Evolutionary conservation across 1,140 invertebrate species (phyloP).

Genomic region (Eciton burchellii): DNA sequence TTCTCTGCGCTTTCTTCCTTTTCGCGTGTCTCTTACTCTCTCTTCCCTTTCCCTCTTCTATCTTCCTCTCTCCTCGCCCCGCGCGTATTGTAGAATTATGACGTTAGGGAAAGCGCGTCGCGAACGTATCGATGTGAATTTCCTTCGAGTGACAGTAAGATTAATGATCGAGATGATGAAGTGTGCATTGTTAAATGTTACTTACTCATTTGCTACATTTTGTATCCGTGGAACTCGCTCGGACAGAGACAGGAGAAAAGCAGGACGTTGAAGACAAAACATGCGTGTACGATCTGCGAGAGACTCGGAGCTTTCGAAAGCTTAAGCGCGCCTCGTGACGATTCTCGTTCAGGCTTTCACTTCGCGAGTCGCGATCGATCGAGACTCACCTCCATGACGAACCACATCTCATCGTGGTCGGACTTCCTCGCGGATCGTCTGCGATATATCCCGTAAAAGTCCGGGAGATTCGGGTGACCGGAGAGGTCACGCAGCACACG

Average conservation of each 20-base stretch:
- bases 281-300: no score
- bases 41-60: background rate
- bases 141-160: slow-evolving; percentile 27
- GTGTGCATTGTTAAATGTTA: background rate
- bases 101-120: slow-evolving; percentile 53
- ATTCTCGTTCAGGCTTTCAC: no score
- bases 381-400: slow-evolving; percentile 93
- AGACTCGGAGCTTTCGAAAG: no score
- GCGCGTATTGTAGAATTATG: slow-evolving; percentile 53
- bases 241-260: background rate
- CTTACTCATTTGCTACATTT: background rate
- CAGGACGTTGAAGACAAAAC: background rate
- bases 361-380: background rate
- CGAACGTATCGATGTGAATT: slow-evolving; percentile 19
- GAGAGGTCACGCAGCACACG: slow-evolving; percentile 92
- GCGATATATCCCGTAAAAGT: slow-evolving; percentile 94
- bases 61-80: slow-evolving; percentile 16
- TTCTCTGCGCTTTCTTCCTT: slow-evolving; percentile 36
- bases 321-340: no score
- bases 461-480: slow-evolving; percentile 92
- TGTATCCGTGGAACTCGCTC: background rate
- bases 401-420: slow-evolving; percentile 93
- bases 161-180: slow-evolving; percentile 5
- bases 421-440: slow-evolving; percentile 86
- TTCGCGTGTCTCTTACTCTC: slow-evolving; percentile 38